Conservation (phyloP, 2,113 vertebrate genomes). For the Alosa alosa region DNA sequence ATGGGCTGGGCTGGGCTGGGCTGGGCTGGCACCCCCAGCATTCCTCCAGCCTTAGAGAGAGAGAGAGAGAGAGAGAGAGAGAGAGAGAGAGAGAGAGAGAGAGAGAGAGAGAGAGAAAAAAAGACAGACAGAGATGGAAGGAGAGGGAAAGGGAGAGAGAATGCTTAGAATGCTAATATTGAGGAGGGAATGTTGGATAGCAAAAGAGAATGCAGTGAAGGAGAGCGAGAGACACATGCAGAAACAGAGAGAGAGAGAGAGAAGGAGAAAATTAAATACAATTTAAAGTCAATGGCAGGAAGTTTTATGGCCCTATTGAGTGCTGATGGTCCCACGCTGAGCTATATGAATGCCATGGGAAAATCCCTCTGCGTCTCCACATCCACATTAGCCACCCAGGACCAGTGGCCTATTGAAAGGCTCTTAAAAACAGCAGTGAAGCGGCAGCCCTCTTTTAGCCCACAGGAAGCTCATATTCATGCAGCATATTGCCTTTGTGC, state of each 20-base stretch:
- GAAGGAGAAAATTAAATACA: constrained; percentile 22
- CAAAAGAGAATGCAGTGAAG: neutral
- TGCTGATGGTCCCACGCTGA: constrained; percentile 21
- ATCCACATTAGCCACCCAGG: neutral
- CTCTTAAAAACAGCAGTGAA: neutral
- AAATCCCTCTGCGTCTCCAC: constrained; percentile 22
- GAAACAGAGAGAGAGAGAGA: constrained; percentile 44
- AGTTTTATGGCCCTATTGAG: constrained; percentile 56
- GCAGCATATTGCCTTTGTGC: neutral
- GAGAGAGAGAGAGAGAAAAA: too few species aligned
- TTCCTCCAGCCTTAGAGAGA: neutral
- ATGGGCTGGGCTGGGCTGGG: neutral
- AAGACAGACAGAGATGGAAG: neutral
- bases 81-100: neutral
- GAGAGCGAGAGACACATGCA: constrained; percentile 63
- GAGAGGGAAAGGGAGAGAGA: neutral
- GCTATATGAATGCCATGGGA: constrained; percentile 29
- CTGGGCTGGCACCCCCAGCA: neutral
- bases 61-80: neutral
- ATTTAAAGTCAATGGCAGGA: constrained; percentile 50
- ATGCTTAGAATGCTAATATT: neutral
- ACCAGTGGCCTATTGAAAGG: neutral
- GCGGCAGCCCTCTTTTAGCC: neutral
- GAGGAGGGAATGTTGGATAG: neutral
- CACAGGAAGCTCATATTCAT: neutral